Percentiles rank a stretch among this genome's conserved stretches.
Evolutionary conservation across 2,113 vertebrate species (phyloP).

Genomic region (Petrocephalus microphthalmus): DNA sequence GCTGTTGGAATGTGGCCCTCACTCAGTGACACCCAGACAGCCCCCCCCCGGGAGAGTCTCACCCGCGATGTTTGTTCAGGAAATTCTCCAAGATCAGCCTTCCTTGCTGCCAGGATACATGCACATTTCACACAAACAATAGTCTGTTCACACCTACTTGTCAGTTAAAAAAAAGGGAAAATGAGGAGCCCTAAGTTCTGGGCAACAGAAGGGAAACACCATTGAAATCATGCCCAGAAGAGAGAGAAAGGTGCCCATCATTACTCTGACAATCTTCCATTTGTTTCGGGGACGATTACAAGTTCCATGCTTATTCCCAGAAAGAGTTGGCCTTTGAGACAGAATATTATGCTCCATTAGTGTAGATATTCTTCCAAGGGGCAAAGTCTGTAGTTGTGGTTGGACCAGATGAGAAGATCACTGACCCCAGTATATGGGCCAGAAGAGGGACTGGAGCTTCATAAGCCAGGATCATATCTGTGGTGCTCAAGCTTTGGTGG

Average conservation of each 20-base stretch:
- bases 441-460: background rate
- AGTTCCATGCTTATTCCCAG: background rate
- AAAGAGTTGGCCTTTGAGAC: background rate
- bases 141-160: slow-evolving; percentile 32
- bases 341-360: background rate
- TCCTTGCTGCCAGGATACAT: slow-evolving; percentile 48
- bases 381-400: background rate
- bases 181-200: slow-evolving; percentile 12
- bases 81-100: slow-evolving; percentile 51
- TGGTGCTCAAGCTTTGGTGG: background rate
- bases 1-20: slow-evolving; percentile 41
- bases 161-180: background rate
- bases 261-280: background rate
- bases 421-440: background rate
- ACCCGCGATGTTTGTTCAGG: slow-evolving; percentile 53
- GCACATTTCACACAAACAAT: slow-evolving; percentile 38
- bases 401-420: background rate
- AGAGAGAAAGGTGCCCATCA: slow-evolving; percentile 40
- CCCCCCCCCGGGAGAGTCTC: slow-evolving; percentile 41
- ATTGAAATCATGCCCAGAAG: slow-evolving; percentile 21
- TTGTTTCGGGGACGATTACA: background rate
- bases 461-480: background rate
- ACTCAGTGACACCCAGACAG: slow-evolving; percentile 49
- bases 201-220: slow-evolving; percentile 43
- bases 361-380: background rate